Evolutionary conservation across 92 coral and sea anemone species (phyloP).

Genomic region (Porites evermanni): DNA sequence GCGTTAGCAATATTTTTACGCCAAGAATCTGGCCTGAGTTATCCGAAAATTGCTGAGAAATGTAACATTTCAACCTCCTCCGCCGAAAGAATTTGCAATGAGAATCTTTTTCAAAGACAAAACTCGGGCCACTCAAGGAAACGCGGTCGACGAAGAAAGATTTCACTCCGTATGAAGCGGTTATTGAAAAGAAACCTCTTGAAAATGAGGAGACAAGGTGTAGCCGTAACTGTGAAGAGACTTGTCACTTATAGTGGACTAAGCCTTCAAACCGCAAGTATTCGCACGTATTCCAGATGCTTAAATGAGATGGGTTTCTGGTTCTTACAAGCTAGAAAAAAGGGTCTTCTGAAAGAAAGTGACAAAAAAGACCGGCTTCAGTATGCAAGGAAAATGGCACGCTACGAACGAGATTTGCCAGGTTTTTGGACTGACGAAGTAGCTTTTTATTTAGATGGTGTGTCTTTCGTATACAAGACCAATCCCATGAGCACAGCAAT

Average conservation of each 20-base stretch:
- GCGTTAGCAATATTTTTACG: conserved; percentile 50
- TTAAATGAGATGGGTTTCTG: conserved; percentile 35
- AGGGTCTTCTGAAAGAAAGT: conserved; percentile 40
- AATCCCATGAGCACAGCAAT: conserved; percentile 44
- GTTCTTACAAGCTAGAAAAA: conserved; percentile 37
- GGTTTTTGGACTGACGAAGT: conserved; percentile 51
- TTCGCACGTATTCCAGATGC: conserved; percentile 31
- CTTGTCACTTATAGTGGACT: no score
- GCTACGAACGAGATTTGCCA: background rate
- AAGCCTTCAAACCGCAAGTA: background rate
- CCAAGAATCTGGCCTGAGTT: conserved; percentile 21
- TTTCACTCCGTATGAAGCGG: conserved; percentile 32
- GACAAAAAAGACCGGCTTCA: conserved; percentile 28
- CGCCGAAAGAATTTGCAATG: conserved; percentile 40
- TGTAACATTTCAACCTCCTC: conserved; percentile 55
- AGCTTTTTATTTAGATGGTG: conserved; percentile 60
- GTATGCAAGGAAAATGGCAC: conserved; percentile 14
- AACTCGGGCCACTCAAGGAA: background rate
- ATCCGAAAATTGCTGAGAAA: conserved; percentile 34
- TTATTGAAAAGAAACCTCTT: conserved; percentile 20
- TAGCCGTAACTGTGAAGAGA: no score
- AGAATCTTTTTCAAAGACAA: background rate
- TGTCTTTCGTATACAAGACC: conserved; percentile 39
- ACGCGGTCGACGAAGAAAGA: conserved; percentile 48
- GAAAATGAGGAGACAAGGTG: conserved; percentile 13